Evolutionary conservation across 2,113 vertebrate species (phyloP).

Genomic region (Phycodurus eques): DNA sequence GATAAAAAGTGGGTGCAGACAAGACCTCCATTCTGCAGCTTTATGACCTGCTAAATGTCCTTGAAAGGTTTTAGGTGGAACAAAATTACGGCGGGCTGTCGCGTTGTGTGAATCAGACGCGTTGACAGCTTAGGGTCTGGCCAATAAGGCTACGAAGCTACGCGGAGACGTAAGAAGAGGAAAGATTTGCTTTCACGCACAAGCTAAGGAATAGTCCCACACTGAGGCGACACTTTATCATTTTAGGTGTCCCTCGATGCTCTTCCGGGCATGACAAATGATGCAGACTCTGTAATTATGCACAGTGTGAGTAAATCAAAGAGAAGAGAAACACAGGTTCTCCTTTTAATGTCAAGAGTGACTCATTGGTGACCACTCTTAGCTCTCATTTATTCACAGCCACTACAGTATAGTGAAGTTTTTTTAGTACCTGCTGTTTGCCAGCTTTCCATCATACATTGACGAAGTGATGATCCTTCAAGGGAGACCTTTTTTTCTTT

Average conservation of each 20-base stretch:
- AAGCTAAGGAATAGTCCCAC: constrained; percentile 24
- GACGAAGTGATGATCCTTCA: constrained; percentile 29
- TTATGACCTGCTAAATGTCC: constrained; percentile 40
- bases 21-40: constrained; percentile 30
- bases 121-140: constrained; percentile 50
- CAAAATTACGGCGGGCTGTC: constrained; percentile 32
- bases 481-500: constrained; percentile 26
- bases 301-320: constrained; percentile 14
- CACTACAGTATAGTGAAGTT: constrained; percentile 34
- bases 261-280: constrained; percentile 34
- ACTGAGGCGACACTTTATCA: constrained; percentile 25
- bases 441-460: constrained; percentile 50
- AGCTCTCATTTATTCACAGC: constrained; percentile 30
- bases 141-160: constrained; percentile 49
- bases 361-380: constrained; percentile 36
- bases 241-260: constrained; percentile 45
- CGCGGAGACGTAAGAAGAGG: constrained; percentile 51
- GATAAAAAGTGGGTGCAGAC: constrained; percentile 20
- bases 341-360: constrained; percentile 27
- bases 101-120: constrained; percentile 50
- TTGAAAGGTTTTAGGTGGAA: constrained; percentile 56
- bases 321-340: constrained; percentile 45
- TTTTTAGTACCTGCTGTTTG: constrained; percentile 37
- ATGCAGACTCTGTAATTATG: neutral
- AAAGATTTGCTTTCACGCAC: constrained; percentile 50